Evolutionary conservation across 2,888 invertebrate genomes (phyloP), one percentile per base, ranked within the genome.

Genomic region (Epirrita christyi): DNA sequence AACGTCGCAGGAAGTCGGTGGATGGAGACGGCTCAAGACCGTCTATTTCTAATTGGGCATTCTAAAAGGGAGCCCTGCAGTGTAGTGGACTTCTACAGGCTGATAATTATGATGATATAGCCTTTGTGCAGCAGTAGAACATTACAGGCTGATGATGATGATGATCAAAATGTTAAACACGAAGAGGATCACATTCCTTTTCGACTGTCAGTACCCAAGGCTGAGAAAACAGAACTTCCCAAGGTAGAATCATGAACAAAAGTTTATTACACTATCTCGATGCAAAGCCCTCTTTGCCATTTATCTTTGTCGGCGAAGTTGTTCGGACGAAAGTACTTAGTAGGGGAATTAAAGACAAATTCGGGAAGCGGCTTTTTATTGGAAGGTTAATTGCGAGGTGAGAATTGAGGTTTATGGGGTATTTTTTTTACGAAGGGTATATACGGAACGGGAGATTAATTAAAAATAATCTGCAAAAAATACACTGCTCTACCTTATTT

Each of bases 231-330:
- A 63, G 55, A 65, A 67, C 63, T 70, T 70, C 67, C 67, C 55
- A n/a, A 47, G 62, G 59, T 48, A 70, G 73, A 73, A 73, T 76
- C 75, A 73, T 73, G 78, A 76, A 78, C 75, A 73, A 78, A 81
- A 82, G 73, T 85, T 81, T 80, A 78, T 78, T 75, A 77, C 75
- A 83, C 83, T 84, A 84, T 85, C 85, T 70, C 62, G 78, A 85
- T 80, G 80, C 78, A 81, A 78, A 80, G 75, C 67, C 75, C 72
- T 71, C 73, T 62, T 63, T 55, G 59, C 78, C 80, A 84, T 86
- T 83, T 82, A 81, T 85, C 85, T 82, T 75, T 74, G 85, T 85
- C 83, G 71, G 55, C 53, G 57, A 61, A 81, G 81, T 81, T 81
- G 80, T 80, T 80, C 74, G 70, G 65, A 59, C 45, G 69, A 59